Percentiles rank a stretch among this genome's conserved stretches.
Evolutionary conservation across 2,113 vertebrate species (phyloP).

Genomic region (Geococcyx californianus): DNA sequence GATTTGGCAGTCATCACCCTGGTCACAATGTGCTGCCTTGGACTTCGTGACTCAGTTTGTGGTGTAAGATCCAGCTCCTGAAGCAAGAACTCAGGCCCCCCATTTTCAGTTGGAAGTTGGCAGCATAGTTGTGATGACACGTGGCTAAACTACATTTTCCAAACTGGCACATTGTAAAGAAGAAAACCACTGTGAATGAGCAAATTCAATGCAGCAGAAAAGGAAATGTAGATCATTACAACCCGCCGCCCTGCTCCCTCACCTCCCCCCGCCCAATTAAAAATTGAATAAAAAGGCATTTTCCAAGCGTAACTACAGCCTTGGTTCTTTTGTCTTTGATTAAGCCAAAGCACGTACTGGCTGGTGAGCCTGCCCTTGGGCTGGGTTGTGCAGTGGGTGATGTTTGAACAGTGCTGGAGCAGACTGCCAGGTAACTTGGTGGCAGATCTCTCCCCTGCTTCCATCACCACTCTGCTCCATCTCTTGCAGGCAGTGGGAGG

Average conservation of each 20-base stretch:
- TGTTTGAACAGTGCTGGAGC: neutral
- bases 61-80: neutral
- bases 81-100: neutral
- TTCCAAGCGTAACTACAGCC: neutral
- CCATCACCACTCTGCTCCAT: neutral
- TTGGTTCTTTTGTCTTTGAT: neutral
- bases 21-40: neutral
- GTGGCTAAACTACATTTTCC: neutral
- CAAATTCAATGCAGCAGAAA: neutral
- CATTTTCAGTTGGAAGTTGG: neutral
- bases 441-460: neutral
- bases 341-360: fast-evolving
- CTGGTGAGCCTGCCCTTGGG: neutral
- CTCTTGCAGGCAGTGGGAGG: fast-evolving
- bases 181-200: neutral
- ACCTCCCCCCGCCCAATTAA: neutral
- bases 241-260: neutral
- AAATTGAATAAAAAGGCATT: neutral
- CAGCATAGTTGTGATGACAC: neutral
- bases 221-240: neutral
- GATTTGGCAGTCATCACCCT: neutral
- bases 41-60: neutral
- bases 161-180: neutral
- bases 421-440: neutral
- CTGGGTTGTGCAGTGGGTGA: fast-evolving